phyloP scores from a whole-genome alignment of 64 coral and sea anemone species.

The Porites lutea region DNA sequence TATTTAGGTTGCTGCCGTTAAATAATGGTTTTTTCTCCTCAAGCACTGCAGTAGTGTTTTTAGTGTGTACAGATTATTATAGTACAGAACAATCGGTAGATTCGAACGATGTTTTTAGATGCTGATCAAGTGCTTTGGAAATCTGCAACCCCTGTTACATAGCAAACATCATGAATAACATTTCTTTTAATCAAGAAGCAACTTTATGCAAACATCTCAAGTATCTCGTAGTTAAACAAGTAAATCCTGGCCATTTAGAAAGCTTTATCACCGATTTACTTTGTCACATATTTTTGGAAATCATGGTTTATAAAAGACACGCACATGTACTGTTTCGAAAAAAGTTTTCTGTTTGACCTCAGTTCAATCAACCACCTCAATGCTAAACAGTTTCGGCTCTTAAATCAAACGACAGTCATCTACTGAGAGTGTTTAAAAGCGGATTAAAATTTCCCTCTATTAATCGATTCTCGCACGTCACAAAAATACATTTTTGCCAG shows the following conservation, averaged over 20 bases:
- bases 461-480: neutral
- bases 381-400: neutral
- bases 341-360: neutral
- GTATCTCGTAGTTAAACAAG: constrained; percentile 2
- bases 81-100: neutral
- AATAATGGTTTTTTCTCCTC: neutral
- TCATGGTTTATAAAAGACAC: no score
- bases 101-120: neutral
- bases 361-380: neutral
- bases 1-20: neutral
- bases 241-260: neutral
- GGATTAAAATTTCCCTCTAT: neutral
- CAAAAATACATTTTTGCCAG: neutral
- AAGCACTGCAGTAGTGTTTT: neutral
- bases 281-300: neutral
- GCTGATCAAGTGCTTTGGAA: neutral
- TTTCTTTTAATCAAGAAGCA: constrained; percentile 6
- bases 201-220: constrained; percentile 34
- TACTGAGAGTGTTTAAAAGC: neutral
- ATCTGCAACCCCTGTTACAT: neutral
- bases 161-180: constrained; percentile 12
- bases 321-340: no score
- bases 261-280: neutral
- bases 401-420: neutral
- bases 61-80: neutral